Evolutionary conservation across 2,797 vertebrate species (phyloP).

Genomic region (Stomatorhinus walkeri): DNA sequence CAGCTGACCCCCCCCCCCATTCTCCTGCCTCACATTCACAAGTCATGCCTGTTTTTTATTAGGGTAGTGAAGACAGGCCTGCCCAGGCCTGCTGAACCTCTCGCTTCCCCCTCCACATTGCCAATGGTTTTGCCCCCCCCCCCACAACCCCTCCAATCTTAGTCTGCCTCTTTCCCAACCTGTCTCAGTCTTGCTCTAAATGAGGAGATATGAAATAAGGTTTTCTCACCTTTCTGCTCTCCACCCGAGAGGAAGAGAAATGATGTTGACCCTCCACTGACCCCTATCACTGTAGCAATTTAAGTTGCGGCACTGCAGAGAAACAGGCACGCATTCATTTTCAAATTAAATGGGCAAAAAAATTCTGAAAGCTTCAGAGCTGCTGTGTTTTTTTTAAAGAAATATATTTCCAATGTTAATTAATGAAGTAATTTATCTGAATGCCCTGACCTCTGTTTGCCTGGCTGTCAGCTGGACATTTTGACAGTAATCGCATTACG

Average conservation of each 20-base stretch:
- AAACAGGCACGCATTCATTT: slow-evolving; percentile 57
- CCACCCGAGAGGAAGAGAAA: slow-evolving; percentile 71
- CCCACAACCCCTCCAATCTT: background rate
- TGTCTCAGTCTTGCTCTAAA: slow-evolving; percentile 43
- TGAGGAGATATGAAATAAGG: slow-evolving; percentile 55
- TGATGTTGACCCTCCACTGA: slow-evolving; percentile 74
- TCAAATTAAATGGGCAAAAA: slow-evolving; percentile 57
- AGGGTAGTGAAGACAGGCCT: background rate
- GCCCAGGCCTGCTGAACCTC: background rate
- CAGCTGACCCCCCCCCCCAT: background rate
- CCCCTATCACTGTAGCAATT: slow-evolving; percentile 75
- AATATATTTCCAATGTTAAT: slow-evolving; percentile 56
- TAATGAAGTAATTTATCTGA: slow-evolving; percentile 63
- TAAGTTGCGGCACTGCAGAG: slow-evolving; percentile 53
- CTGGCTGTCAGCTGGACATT: slow-evolving; percentile 39
- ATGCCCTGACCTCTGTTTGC: slow-evolving; percentile 42
- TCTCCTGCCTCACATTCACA: background rate
- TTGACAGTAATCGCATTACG: slow-evolving; percentile 54
- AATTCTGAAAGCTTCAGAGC: slow-evolving; percentile 55
- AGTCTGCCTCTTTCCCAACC: slow-evolving; percentile 33
- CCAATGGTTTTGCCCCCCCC: background rate
- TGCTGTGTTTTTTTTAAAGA: slow-evolving; percentile 43
- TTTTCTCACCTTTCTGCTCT: slow-evolving; percentile 72
- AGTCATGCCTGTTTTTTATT: background rate
- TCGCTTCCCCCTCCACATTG: background rate